A percentile compares a stretch with the other conserved stretches of the same genome.
Evolutionary conservation across 2,797 vertebrate genomes (phyloP).

Genomic region (Scleropages formosus): DNA sequence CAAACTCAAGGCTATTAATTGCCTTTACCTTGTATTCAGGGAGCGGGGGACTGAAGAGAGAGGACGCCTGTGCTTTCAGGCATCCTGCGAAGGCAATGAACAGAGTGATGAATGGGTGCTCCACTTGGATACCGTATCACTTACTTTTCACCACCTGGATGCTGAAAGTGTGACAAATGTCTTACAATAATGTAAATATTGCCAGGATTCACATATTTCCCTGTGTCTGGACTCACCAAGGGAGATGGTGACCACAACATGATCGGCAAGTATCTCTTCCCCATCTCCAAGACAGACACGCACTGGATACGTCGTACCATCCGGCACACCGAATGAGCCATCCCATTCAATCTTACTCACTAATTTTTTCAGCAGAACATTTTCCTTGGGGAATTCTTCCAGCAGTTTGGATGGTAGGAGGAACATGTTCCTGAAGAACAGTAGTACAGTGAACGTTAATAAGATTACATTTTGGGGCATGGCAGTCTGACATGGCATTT

Average conservation of each 20-base stretch:
- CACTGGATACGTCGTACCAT: constrained; percentile 36
- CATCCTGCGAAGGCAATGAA: constrained; percentile 39
- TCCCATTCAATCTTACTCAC: constrained; percentile 49
- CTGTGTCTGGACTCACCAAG: constrained; percentile 41
- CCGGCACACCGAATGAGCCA: constrained; percentile 36
- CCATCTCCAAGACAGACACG: constrained; percentile 45
- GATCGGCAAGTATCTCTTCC: constrained; percentile 47
- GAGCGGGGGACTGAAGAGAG: constrained; percentile 46
- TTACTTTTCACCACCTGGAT: background rate
- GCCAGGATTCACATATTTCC: background rate
- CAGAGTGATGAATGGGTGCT: background rate
- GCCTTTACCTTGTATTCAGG: constrained; percentile 40
- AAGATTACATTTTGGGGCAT: background rate
- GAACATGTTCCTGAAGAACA: constrained; percentile 46
- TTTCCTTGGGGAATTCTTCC: constrained; percentile 39
- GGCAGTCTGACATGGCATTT: background rate
- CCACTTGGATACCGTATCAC: background rate
- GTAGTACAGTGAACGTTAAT: background rate
- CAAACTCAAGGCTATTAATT: constrained; percentile 46
- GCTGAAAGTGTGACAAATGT: background rate
- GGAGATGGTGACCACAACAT: constrained; percentile 51
- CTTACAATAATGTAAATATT: background rate
- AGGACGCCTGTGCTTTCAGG: constrained; percentile 42
- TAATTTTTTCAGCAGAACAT: constrained; percentile 41
- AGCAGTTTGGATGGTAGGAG: constrained; percentile 40